Evolutionary conservation across 2,888 invertebrate genomes (phyloP).

Genomic region (Tricholauxania praeusta): DNA sequence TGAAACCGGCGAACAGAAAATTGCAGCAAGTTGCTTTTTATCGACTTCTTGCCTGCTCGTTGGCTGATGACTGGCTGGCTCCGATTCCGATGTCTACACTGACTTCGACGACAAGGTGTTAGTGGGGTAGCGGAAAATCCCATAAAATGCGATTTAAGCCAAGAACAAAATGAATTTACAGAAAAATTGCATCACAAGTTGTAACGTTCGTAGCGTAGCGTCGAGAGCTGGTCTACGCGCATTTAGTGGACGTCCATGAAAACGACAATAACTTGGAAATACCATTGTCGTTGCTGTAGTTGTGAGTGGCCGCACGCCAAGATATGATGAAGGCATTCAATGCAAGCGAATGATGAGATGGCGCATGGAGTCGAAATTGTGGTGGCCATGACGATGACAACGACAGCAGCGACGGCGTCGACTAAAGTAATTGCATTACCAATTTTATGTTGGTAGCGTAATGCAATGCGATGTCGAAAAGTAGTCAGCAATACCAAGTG

Average conservation of each 20-base stretch:
- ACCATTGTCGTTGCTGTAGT: neutral
- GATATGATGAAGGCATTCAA: neutral
- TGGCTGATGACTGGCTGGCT: constrained; percentile 13
- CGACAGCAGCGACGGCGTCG: constrained; percentile 23
- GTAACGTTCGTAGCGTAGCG: neutral
- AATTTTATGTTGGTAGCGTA: constrained; percentile 18
- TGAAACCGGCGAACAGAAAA: constrained; percentile 64
- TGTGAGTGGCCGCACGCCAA: neutral
- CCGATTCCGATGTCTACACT: neutral
- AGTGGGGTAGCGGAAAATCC: constrained; percentile 27
- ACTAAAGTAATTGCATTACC: constrained; percentile 35
- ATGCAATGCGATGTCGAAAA: neutral
- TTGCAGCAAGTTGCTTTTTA: constrained; percentile 39
- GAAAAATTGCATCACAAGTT: constrained; percentile 41
- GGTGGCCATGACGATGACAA: constrained; percentile 33
- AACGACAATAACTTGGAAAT: neutral
- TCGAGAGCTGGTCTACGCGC: neutral
- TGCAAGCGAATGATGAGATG: neutral
- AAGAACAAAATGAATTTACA: constrained; percentile 22
- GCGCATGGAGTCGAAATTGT: constrained; percentile 3
- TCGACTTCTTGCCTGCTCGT: neutral
- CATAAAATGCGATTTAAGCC: constrained; percentile 35
- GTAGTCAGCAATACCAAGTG: too few species aligned
- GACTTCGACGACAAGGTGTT: neutral
- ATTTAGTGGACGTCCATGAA: constrained; percentile 27